Conservation (phyloP, 1,140 invertebrate genomes). For the Drosophila orena region DNA sequence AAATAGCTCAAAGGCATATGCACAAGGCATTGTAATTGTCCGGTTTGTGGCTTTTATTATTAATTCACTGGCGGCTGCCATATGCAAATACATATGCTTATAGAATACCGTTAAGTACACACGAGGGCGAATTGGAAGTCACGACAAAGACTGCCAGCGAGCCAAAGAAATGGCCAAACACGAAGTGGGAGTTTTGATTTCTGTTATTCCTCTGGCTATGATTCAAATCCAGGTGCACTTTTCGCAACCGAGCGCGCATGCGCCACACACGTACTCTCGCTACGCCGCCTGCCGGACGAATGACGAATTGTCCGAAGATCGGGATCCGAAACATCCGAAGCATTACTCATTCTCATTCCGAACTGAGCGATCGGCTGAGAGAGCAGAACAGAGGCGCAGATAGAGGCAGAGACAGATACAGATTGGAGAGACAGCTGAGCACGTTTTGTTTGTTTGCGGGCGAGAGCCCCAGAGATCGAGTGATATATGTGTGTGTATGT, state of each 20-base stretch:
- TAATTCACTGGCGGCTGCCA: conserved; percentile 17
- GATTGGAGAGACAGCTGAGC: conserved; percentile 10
- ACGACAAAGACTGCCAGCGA: neutral
- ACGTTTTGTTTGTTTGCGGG: conserved; percentile 51
- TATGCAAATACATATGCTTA: conserved; percentile 22
- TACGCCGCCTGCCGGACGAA: conserved; percentile 62
- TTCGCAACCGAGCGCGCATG: conserved; percentile 70
- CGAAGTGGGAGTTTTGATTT: conserved; percentile 27
- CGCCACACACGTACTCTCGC: conserved; percentile 69
- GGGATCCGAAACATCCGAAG: conserved; percentile 7
- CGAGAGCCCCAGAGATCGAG: conserved; percentile 30
- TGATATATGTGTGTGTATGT: neutral
- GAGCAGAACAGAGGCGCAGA: neutral
- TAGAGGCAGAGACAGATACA: neutral
- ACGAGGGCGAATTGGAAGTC: conserved; percentile 6
- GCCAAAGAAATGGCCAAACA: conserved; percentile 33
- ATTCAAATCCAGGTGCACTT: conserved; percentile 37
- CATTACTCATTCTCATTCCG: conserved; percentile 19
- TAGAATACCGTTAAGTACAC: conserved; percentile 35
- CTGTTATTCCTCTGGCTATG: conserved; percentile 19
- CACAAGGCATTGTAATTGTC: conserved; percentile 53
- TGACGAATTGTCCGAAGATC: conserved; percentile 34
- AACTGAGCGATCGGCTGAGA: conserved; percentile 7
- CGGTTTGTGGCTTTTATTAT: conserved; percentile 29
- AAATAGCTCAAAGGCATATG: conserved; percentile 62